Conservation (phyloP, 2,113 vertebrate genomes). For the Meleagris gallopavo region DNA sequence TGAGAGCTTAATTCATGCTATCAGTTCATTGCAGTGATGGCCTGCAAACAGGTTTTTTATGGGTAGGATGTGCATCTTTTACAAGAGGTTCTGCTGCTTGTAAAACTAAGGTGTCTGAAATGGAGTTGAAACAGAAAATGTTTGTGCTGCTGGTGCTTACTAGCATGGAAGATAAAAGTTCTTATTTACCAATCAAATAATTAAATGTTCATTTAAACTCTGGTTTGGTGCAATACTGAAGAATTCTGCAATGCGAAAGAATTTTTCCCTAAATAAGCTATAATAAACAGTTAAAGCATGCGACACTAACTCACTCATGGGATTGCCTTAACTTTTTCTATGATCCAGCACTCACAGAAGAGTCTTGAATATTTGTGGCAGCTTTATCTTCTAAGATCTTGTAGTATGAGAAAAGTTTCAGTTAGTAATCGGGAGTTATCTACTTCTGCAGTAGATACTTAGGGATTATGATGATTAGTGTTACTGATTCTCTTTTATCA, state of each 20-base stretch:
- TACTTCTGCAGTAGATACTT: background rate
- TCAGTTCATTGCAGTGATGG: fast-evolving
- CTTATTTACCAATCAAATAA: background rate
- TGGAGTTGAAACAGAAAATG: background rate
- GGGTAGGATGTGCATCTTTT: fast-evolving
- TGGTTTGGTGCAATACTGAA: background rate
- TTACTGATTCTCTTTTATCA: background rate
- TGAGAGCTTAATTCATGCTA: background rate
- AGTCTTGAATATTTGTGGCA: background rate
- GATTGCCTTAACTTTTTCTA: background rate
- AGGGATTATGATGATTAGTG: background rate
- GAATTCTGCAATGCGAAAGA: background rate
- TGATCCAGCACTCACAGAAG: background rate
- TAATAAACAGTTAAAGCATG: background rate
- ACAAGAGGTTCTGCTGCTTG: background rate
- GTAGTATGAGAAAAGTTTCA: background rate
- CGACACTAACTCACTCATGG: background rate
- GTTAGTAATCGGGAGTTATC: background rate
- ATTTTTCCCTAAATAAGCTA: background rate
- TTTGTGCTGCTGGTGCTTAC: background rate
- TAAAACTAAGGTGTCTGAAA: background rate
- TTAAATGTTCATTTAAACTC: background rate
- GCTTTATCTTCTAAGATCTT: background rate
- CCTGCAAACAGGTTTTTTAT: background rate
- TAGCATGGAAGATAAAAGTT: background rate